Evolutionary conservation across 2,888 invertebrate species (phyloP).

Genomic region (Bellardia bayeri): DNA sequence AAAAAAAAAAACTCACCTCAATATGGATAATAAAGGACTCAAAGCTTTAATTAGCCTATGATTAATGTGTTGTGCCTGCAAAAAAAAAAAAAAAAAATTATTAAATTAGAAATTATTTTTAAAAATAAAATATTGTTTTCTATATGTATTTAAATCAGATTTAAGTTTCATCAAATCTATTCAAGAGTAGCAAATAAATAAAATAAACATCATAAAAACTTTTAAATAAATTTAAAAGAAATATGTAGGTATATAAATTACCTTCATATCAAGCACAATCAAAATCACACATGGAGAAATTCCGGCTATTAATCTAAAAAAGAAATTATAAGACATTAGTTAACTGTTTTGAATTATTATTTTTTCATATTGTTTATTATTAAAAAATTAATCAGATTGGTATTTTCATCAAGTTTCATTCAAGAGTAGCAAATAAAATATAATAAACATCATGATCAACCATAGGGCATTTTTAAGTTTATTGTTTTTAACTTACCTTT

Average conservation of each 20-base stretch:
- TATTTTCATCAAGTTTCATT: constrained; percentile 75
- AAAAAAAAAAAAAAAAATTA: background rate
- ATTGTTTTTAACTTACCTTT: background rate
- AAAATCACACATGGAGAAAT: background rate
- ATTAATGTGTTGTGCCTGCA: no score
- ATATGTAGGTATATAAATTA: background rate
- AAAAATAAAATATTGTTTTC: background rate
- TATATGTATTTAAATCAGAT: constrained; percentile 26
- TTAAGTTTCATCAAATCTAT: constrained; percentile 67
- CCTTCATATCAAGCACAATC: background rate
- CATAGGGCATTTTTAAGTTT: background rate
- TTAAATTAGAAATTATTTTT: background rate
- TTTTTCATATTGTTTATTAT: background rate
- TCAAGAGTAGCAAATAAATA: constrained; percentile 76
- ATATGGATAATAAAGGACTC: no score
- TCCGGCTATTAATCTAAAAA: constrained; percentile 5
- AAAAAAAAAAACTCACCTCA: no score
- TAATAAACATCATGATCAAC: constrained; percentile 70
- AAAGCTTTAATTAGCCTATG: no score
- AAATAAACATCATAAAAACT: constrained; percentile 60
- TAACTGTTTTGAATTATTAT: background rate
- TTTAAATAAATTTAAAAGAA: background rate
- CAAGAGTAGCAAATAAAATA: constrained; percentile 79
- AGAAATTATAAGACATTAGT: constrained; percentile 1
- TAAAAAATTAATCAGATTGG: constrained; percentile 65